phyloP scores from a whole-genome alignment of 2,113 vertebrate species.

The Spea multiplicata region DNA sequence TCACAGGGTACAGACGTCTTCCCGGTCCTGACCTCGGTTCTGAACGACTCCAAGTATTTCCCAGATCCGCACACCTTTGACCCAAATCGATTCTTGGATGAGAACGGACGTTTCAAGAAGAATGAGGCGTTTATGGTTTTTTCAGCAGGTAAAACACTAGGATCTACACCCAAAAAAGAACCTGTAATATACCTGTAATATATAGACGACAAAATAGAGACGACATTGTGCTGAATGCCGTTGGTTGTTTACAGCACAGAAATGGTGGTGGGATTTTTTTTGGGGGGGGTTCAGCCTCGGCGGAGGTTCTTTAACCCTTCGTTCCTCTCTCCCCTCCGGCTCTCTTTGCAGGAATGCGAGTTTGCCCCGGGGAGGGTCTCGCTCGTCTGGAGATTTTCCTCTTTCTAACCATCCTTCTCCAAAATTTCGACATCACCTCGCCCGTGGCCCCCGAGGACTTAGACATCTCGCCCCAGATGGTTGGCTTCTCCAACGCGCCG shows the following conservation, averaged over 20 bases:
- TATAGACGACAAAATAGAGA: neutral
- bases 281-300: neutral
- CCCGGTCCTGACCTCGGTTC: no score
- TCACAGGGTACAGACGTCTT: no score
- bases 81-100: constrained; percentile 51
- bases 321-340: neutral
- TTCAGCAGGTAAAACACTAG: constrained; percentile 44
- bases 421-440: constrained; percentile 2
- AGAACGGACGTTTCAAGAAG: constrained; percentile 47
- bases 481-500: constrained; percentile 9
- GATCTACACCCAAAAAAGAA: no score
- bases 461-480: constrained; percentile 7
- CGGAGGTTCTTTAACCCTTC: neutral
- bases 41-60: constrained; percentile 46
- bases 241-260: neutral
- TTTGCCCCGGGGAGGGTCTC: neutral
- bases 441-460: neutral
- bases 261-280: neutral
- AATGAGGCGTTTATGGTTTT: constrained; percentile 53
- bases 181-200: no score
- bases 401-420: neutral
- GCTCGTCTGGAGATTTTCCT: constrained; percentile 2
- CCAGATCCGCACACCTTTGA: constrained; percentile 50
- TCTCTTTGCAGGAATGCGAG: neutral
- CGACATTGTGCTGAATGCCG: neutral